These are phyloP conservation scores for Achlya flavicornis DNA, from an alignment of 2,888 invertebrate genomes.

Conservation along the genomic window DNA sequence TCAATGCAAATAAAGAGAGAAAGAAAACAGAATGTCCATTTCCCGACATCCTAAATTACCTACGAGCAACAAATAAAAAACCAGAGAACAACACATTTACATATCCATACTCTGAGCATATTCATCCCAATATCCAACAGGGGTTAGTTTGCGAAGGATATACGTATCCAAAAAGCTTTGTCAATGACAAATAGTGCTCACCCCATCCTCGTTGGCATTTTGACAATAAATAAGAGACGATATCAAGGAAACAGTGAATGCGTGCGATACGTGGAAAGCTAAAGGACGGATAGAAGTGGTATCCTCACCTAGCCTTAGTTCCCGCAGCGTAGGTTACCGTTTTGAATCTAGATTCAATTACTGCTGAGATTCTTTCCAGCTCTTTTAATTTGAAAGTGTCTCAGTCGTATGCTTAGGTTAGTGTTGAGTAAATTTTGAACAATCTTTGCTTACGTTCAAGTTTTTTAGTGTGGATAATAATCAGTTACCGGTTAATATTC, in stretches of 20 bases:
- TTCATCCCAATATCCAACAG: slow-evolving; percentile 53
- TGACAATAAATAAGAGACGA: slow-evolving; percentile 79
- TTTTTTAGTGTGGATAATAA: no score
- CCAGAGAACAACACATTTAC: slow-evolving; percentile 17
- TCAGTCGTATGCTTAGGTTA: no score
- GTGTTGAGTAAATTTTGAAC: no score
- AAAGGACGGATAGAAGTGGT: not conserved
- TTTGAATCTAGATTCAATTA: no score
- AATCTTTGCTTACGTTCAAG: no score
- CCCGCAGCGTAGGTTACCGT: not conserved
- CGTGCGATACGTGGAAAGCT: slow-evolving; percentile 16
- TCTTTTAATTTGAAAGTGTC: no score
- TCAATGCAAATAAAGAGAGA: not conserved
- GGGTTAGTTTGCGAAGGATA: slow-evolving; percentile 53
- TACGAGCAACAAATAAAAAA: slow-evolving; percentile 13
- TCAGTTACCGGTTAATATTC: no score
- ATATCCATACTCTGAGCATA: slow-evolving; percentile 30
- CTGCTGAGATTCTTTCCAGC: no score
- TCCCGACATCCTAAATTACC: not conserved
- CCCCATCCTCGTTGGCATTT: slow-evolving; percentile 74
- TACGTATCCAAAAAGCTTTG: slow-evolving; percentile 70
- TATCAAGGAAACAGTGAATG: slow-evolving; percentile 68
- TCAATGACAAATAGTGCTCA: slow-evolving; percentile 80
- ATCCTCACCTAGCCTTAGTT: not conserved
- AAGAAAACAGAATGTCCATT: not conserved